Evolutionary conservation across 2,113 vertebrate genomes (phyloP).

Genomic region (Myxocyprinus asiaticus): DNA sequence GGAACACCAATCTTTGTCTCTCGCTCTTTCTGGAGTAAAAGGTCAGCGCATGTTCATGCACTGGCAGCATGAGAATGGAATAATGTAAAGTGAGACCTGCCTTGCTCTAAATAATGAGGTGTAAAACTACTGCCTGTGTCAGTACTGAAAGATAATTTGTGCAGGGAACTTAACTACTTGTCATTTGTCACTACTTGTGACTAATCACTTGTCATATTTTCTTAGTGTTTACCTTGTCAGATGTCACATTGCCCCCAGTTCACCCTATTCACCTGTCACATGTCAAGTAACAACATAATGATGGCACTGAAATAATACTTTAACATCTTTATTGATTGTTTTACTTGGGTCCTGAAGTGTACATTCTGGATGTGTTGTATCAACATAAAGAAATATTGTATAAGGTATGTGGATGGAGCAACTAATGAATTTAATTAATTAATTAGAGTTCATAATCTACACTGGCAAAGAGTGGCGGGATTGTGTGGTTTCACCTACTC

Average conservation of each 20-base stretch:
- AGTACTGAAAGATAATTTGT: conserved; percentile 27
- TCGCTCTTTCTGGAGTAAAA: conserved; percentile 11
- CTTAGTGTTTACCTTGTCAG: not conserved
- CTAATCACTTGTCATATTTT: not conserved
- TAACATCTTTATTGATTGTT: too few species aligned
- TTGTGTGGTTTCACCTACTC: too few species aligned
- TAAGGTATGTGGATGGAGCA: too few species aligned
- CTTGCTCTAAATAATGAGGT: conserved; percentile 21
- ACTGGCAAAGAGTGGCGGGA: too few species aligned
- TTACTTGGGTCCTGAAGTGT: too few species aligned
- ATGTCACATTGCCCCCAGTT: not conserved
- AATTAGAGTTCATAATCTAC: too few species aligned
- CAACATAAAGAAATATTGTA: too few species aligned
- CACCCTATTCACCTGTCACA: not conserved
- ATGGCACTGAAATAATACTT: too few species aligned
- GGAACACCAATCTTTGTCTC: too few species aligned
- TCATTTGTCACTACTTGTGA: not conserved
- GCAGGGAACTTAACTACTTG: not conserved
- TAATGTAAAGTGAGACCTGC: not conserved
- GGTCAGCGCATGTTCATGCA: conserved; percentile 8
- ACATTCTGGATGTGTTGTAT: too few species aligned
- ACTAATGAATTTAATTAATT: too few species aligned
- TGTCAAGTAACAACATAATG: not conserved
- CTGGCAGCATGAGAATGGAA: not conserved
- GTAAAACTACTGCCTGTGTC: conserved; percentile 18